Percentiles rank a stretch among this genome's conserved stretches.
phyloP scores from a whole-genome alignment of 2,888 invertebrate species.

The Hirtodrosophila duncani region DNA sequence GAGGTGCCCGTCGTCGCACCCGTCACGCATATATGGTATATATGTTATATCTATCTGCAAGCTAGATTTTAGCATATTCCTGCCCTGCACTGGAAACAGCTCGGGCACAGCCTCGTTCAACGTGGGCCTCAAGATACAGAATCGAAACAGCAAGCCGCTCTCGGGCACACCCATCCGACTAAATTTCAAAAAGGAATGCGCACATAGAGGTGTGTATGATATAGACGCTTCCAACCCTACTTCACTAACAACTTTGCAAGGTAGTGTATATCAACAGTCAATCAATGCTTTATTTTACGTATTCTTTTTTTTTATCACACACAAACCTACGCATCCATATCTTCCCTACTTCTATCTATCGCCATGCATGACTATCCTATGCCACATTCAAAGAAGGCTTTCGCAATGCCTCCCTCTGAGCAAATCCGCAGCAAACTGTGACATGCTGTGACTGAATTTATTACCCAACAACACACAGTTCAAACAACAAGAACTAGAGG shows the following conservation, averaged over 20 bases:
- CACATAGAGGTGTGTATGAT: constrained; percentile 92
- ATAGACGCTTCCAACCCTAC: constrained; percentile 78
- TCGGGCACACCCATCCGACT: constrained; percentile 92
- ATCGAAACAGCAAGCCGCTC: constrained; percentile 87
- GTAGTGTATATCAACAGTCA: constrained; percentile 77
- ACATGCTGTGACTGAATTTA: no score
- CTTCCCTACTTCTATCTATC: constrained; percentile 1
- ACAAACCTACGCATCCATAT: constrained; percentile 2
- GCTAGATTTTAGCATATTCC: constrained; percentile 90
- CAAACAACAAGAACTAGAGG: no score
- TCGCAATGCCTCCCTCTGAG: no score
- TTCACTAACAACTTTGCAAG: constrained; percentile 78
- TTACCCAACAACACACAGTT: no score
- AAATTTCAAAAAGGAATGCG: constrained; percentile 94
- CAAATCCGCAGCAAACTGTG: no score
- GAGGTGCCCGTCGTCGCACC: not conserved
- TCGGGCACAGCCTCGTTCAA: constrained; percentile 93
- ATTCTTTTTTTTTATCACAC: constrained; percentile 5
- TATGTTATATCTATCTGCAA: constrained; percentile 22
- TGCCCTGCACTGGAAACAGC: constrained; percentile 92
- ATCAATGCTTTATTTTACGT: constrained; percentile 51
- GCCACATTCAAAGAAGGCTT: no score
- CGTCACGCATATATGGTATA: not conserved
- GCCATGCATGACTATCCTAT: not conserved
- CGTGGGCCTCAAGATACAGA: constrained; percentile 90